Base-by-base conservation (phyloP, 1,140 invertebrate species). In the Thrips palmi region DNA sequence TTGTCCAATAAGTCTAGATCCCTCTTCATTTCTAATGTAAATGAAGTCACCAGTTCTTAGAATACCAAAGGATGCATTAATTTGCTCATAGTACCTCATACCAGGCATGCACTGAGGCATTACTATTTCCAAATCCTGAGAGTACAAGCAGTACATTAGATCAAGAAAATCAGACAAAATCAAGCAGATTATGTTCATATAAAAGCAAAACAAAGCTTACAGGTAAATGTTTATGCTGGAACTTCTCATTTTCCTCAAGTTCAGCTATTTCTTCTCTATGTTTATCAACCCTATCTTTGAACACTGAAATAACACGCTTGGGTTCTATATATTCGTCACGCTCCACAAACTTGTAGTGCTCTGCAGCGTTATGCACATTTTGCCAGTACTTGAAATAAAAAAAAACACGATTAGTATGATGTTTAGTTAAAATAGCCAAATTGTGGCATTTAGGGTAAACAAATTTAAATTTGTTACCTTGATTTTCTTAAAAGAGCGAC, bases 1-100 rank as follows among this genome's bases (percentile, higher is more conserved):
- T 59, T 92, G 78, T 1, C 29, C 25, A 25, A 43, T 40, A 7
- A n/a, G 86, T 44, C 44, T 23, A 34, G 27, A 23, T 50, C 82
- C 78, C 33, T 77, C 74, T 52, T 87, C 79, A 12, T 77, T 84
- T 23, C 81, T 77, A 8, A 93, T 84, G 56, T 92, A 93, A 21
- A 94, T 86, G 60, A 79, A 92, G 59, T 97, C 92, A 10, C 89
- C 91, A 30, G 74, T 80, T 70, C 89, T 80, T 39, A 91, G 68
- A 21, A 77, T 65, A 18, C 84, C 82, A 24, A 72, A 75, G 49
- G 77, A 80, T 0, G 80, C 78, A 51, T 82, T 86, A 52, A 83
- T 89, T 54, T 94, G 91, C 57, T 94, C 86, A 56, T 85, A 94
- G 57, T 88, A 92, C 1, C 70, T 76, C 54, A 74, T 77, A 41